Percentiles rank a stretch among this genome's conserved stretches.
Conservation (phyloP, 2,113 vertebrate genomes). For the Coracopsis vasa region DNA sequence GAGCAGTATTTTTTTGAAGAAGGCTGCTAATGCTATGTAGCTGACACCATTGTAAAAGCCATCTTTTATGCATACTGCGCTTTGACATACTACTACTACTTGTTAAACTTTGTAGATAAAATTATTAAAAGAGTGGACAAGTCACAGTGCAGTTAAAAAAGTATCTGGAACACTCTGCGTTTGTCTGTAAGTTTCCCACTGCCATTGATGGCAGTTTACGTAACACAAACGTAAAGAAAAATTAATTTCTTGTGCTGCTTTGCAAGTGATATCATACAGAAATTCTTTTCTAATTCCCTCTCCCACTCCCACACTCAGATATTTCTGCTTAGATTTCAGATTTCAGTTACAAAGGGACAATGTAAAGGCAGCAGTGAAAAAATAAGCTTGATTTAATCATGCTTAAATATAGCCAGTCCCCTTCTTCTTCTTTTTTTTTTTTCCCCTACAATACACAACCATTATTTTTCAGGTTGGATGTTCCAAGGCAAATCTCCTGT, state of each 20-base stretch:
- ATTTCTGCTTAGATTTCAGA: background rate
- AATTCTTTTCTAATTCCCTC: background rate
- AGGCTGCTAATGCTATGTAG: background rate
- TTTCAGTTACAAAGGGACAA: background rate
- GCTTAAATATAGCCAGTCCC: background rate
- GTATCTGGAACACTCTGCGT: background rate
- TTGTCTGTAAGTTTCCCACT: background rate
- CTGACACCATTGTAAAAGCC: background rate
- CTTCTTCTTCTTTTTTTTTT: background rate
- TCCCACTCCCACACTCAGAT: background rate
- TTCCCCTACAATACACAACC: background rate
- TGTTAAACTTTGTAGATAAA: background rate
- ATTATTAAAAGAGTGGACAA: background rate
- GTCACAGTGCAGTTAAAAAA: background rate
- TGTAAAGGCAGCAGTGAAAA: background rate
- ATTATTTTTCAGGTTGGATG: background rate
- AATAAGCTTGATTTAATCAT: background rate
- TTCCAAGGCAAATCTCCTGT: background rate
- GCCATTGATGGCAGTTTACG: background rate
- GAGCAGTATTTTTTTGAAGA: background rate
- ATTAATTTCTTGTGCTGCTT: background rate
- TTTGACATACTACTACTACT: background rate
- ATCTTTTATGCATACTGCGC: background rate
- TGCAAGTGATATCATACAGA: background rate
- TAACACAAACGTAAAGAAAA: background rate